Evolutionary conservation across 2,797 vertebrate genomes (phyloP).

Genomic region (Mustela erminea): DNA sequence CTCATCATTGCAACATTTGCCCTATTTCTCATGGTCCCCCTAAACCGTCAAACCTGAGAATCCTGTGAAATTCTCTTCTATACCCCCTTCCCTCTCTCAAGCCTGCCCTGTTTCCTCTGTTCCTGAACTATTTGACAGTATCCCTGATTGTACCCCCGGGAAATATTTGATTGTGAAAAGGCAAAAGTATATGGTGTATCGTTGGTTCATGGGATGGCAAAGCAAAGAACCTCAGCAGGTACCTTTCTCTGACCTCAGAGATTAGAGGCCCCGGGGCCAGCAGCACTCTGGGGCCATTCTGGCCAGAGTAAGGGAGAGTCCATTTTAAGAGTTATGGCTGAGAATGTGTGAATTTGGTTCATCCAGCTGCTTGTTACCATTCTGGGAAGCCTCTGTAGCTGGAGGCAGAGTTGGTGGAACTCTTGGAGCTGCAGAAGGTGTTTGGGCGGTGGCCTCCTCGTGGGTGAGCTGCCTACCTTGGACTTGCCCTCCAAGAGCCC

Average conservation of each 20-base stretch:
- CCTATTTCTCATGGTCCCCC: background rate
- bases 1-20: background rate
- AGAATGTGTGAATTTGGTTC: background rate
- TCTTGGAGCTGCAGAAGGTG: background rate
- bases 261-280: background rate
- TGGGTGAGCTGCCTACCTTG: background rate
- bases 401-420: background rate
- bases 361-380: background rate
- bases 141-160: background rate
- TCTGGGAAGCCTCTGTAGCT: background rate
- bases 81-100: too few species aligned
- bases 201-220: background rate
- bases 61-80: background rate
- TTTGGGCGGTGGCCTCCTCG: background rate
- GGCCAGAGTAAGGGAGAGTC: background rate
- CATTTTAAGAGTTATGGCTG: background rate
- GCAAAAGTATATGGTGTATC: background rate
- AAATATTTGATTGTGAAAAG: background rate
- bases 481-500: background rate
- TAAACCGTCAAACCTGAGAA: background rate
- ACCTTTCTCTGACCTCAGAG: background rate
- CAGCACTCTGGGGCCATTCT: background rate
- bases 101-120: background rate
- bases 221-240: background rate
- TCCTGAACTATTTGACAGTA: background rate